phyloP scores from a whole-genome alignment of 2,797 vertebrate species.

The Gymnopithys bicolor region DNA sequence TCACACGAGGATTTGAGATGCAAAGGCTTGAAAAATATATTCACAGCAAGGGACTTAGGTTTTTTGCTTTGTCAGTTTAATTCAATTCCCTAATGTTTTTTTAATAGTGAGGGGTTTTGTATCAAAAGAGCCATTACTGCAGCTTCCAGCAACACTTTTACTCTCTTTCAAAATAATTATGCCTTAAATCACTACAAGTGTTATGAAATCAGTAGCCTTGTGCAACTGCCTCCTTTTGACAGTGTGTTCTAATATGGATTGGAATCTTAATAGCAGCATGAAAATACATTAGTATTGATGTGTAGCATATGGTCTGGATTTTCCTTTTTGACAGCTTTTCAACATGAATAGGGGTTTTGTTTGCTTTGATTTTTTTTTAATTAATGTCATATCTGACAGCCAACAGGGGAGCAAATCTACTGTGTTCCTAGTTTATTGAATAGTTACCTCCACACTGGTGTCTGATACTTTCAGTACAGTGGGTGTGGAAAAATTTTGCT shows the following conservation, averaged over 20 bases:
- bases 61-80: conserved; percentile 3
- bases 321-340: conserved; percentile 34
- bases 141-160: conserved; percentile 19
- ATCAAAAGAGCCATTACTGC: background rate
- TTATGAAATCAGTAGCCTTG: conserved; percentile 40
- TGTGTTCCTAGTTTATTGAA: background rate
- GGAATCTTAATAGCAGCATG: conserved; percentile 46
- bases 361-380: conserved; percentile 22
- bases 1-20: background rate
- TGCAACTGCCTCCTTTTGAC: conserved; percentile 27
- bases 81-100: background rate
- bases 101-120: background rate
- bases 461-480: background rate
- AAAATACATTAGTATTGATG: conserved; percentile 23
- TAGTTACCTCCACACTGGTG: background rate
- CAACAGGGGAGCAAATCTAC: background rate
- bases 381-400: background rate
- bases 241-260: conserved; percentile 20
- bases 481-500: background rate
- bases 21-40: background rate
- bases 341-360: background rate
- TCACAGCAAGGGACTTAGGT: background rate
- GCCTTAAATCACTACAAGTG: conserved; percentile 34
- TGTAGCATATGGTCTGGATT: conserved; percentile 28
- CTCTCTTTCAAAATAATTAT: conserved; percentile 33